A percentile compares a stretch with the other conserved stretches of the same genome.
phyloP scores from a whole-genome alignment of 2,888 invertebrate genomes.

The Ypsolopha sequella region DNA sequence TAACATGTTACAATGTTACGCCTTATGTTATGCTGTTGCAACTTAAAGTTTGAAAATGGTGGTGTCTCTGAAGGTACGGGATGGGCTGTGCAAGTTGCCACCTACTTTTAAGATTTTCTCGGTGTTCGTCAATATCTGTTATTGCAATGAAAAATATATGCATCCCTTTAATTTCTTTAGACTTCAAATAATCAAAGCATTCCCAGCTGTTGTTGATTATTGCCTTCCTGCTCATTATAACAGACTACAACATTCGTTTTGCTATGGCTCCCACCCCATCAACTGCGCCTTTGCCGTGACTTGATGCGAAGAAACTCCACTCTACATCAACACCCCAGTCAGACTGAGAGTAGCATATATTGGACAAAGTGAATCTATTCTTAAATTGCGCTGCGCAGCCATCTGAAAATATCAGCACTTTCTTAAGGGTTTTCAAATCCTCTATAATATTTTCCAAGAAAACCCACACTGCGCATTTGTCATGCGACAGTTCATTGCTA shows the following conservation, averaged over 20 bases:
- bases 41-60: conserved; percentile 4
- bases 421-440: conserved; percentile 4
- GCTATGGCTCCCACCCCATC: conserved; percentile 8
- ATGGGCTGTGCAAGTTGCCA: conserved; percentile 1
- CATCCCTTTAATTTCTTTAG: conserved; percentile 1
- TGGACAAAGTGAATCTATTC: conserved; percentile 6
- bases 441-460: conserved; percentile 5
- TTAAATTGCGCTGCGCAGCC: conserved; percentile 9
- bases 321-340: conserved; percentile 8
- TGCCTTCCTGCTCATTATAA: conserved; percentile 4
- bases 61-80: conserved; percentile 5
- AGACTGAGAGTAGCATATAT: conserved; percentile 1
- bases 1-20: too few relatives aligned
- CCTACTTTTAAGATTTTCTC: conserved; percentile 2
- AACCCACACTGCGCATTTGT: conserved; percentile 5
- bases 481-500: conserved; percentile 5
- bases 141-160: conserved; percentile 3
- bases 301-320: conserved; percentile 8
- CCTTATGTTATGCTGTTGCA: not conserved
- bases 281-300: conserved; percentile 9
- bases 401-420: conserved; percentile 6
- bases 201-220: conserved; percentile 1
- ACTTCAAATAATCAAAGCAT: conserved; percentile 3
- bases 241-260: conserved; percentile 5
- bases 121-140: not conserved